A percentile compares a stretch with the other conserved stretches of the same genome.
phyloP scores from a whole-genome alignment of 2,888 invertebrate genomes.

The Cantharis flavilabris region DNA sequence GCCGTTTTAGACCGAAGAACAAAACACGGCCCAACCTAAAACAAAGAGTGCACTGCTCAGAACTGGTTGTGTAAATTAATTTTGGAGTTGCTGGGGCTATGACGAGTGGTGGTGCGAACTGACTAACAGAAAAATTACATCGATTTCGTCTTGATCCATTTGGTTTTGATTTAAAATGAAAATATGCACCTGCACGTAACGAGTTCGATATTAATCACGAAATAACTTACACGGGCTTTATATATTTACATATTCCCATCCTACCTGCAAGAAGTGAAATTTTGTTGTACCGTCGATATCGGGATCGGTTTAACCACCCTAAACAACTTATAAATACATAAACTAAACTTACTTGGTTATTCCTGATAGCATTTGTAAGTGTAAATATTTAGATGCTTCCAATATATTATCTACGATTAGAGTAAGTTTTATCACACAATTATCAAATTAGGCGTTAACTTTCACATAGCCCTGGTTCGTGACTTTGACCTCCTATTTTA shows the following conservation, averaged over 20 bases:
- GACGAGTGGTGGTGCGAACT: slow-evolving; percentile 26
- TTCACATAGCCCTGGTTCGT: slow-evolving; percentile 4
- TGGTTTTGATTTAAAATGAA: background rate
- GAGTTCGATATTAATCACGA: background rate
- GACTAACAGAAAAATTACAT: slow-evolving; percentile 20
- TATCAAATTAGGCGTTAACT: slow-evolving; percentile 1
- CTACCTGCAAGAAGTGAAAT: background rate
- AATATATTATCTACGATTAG: background rate
- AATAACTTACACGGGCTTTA: background rate
- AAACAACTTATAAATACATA: background rate
- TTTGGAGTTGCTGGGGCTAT: slow-evolving; percentile 47
- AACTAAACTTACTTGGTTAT: background rate
- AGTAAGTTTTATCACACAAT: background rate
- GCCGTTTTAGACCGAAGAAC: slow-evolving; percentile 53
- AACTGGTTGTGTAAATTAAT: slow-evolving; percentile 57
- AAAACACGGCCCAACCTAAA: slow-evolving; percentile 52
- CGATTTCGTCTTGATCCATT: background rate
- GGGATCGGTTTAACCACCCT: background rate
- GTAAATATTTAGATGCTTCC: background rate
- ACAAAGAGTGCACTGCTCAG: slow-evolving; percentile 48
- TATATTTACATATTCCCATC: background rate
- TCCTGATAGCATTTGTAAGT: background rate
- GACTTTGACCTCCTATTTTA: slow-evolving; percentile 2
- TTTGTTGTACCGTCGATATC: background rate
- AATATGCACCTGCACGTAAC: background rate